A percentile compares a stretch with the other conserved stretches of the same genome.
phyloP scores from a whole-genome alignment of 1,140 invertebrate genomes.

The Ylistrum balloti region DNA sequence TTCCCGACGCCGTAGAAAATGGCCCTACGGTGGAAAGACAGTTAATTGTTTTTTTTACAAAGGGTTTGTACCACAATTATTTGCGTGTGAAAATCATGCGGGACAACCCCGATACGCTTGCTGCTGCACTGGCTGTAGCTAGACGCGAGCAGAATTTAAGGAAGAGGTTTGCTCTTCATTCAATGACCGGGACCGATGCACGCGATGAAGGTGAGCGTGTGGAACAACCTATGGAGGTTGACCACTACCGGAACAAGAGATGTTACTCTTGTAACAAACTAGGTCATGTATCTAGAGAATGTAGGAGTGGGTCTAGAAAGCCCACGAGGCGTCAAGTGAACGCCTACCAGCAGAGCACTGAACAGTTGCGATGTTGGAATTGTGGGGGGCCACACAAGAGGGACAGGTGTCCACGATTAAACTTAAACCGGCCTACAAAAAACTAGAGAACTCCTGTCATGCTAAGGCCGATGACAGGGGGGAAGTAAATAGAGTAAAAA shows the following conservation, averaged over 20 bases:
- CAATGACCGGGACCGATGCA: no score
- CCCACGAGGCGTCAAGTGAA: background rate
- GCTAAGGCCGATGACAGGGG: conserved; percentile 12
- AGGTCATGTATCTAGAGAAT: background rate
- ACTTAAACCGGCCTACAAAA: background rate
- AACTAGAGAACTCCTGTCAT: conserved; percentile 41
- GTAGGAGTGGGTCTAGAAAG: conserved; percentile 15
- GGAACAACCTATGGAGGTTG: background rate
- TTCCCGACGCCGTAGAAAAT: background rate
- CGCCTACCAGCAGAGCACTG: background rate
- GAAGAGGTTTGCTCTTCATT: no score
- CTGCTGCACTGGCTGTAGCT: conserved; percentile 42
- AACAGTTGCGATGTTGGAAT: background rate
- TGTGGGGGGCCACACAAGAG: background rate
- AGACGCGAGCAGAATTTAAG: conserved; percentile 51
- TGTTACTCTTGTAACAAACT: background rate
- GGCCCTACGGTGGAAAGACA: conserved; percentile 15
- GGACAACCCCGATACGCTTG: conserved; percentile 47
- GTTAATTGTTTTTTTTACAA: conserved; percentile 52
- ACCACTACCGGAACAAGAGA: background rate
- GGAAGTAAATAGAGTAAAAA: background rate
- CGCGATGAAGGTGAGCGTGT: no score
- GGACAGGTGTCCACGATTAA: background rate
- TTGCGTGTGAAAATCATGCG: conserved; percentile 56
- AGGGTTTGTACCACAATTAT: conserved; percentile 50